phyloP scores from a whole-genome alignment of 2,888 invertebrate species.

The Megalurothrips usitatus region DNA sequence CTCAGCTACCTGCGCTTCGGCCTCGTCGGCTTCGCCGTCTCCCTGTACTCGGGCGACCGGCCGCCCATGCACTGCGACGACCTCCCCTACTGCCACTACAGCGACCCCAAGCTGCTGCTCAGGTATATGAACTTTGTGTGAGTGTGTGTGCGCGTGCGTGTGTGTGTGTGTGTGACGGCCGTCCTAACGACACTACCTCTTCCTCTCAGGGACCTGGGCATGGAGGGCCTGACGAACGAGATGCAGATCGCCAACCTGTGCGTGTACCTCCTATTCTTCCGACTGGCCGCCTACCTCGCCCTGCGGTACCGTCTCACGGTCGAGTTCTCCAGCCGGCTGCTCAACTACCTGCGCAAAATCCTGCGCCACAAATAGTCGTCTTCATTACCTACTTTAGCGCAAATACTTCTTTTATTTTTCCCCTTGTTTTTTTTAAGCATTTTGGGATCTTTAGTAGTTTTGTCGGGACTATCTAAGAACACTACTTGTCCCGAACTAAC shows the following conservation, averaged over 20 bases:
- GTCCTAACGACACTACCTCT: not conserved
- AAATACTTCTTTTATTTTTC: not conserved
- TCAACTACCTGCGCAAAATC: constrained; percentile 54
- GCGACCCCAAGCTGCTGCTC: constrained; percentile 56
- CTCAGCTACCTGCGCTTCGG: constrained; percentile 64
- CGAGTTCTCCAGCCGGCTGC: constrained; percentile 54
- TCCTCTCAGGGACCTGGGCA: constrained; percentile 55
- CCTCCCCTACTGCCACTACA: constrained; percentile 53
- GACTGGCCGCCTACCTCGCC: constrained; percentile 53
- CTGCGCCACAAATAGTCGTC: constrained; percentile 39
- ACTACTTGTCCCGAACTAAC: too few species aligned
- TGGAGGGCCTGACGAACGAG: constrained; percentile 50
- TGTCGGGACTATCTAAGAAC: not conserved
- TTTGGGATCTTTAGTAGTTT: not conserved
- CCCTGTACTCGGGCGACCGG: constrained; percentile 58
- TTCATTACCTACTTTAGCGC: not conserved
- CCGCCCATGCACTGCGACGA: constrained; percentile 56
- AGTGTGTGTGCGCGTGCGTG: too few species aligned
- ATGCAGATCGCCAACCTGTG: constrained; percentile 56
- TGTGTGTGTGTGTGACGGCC: too few species aligned
- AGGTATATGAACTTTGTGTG: too few species aligned
- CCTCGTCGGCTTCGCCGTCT: constrained; percentile 55
- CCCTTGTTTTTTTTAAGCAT: not conserved
- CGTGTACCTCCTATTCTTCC: constrained; percentile 54
- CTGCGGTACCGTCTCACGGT: constrained; percentile 56